Evolutionary conservation across 30 jellyfish, hydroid and myxozoan species (phyloP), one percentile per base, ranked within the genome.

Genomic region (Mastigias papua): DNA sequence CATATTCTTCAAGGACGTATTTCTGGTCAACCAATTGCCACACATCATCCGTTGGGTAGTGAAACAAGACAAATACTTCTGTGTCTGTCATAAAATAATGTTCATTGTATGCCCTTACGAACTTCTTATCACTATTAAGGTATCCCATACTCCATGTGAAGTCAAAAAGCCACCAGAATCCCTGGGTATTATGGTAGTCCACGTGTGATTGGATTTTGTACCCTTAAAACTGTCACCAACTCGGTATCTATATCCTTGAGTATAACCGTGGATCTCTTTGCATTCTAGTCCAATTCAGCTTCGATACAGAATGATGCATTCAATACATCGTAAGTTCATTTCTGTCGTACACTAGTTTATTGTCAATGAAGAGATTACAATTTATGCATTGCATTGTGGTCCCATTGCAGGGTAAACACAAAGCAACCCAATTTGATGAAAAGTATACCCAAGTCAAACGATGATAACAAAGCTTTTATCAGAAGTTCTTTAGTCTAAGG

Each of bases 121-220:
- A 92, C 10, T 88, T 71, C 88, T 66, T 92, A 80, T 92, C 88
- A 30, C 22, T 67, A 27, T 84, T 78, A 0, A 86, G 86, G 66
- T 92, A 92, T 21, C 98, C 98, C 3, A 97, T 93, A 64, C 94
- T 94, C 98, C 98, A 92, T 0, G 96, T 87, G 49, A 85, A 73
- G 73, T 92, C 98, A 63, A 82, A 65, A 67, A 92, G 91, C 98
- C 98, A 92, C 98, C 98, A 92, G 10, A 42, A 82, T 50, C 86
- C 87, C 42, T 73, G 70, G n/a, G 86, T 63, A 15, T 80, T 69
- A 92, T 95, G 6, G 91, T 91, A 80, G 86, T 92, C 98, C 98
- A 92, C 19, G 93, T 75, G 68, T 92, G 98, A 79, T 92, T 86
- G 32, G n/a, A n/a, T n/a, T n/a, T n/a, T n/a, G 93, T 76, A 15